These are phyloP conservation scores for Porites cylindrica DNA, from an alignment of 92 coral and sea anemone species.

Conservation along the genomic window DNA sequence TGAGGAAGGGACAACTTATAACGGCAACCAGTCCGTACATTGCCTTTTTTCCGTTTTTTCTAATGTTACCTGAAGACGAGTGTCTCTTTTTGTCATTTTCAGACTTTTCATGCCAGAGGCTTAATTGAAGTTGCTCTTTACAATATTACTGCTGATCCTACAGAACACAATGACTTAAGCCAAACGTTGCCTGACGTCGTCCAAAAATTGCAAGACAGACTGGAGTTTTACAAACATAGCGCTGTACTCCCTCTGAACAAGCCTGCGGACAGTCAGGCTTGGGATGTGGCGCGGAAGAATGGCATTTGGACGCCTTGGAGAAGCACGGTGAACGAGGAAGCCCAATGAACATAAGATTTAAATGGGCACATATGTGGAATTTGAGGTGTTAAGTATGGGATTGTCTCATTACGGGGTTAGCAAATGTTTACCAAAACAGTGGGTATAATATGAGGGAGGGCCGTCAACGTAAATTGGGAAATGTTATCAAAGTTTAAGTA, in stretches of 20 bases:
- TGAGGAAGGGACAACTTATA: too few relatives aligned
- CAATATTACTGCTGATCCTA: constrained; percentile 89
- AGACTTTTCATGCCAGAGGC: constrained; percentile 20
- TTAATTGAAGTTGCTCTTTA: constrained; percentile 73
- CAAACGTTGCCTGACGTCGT: constrained; percentile 72
- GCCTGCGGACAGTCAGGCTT: constrained; percentile 70
- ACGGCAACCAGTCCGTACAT: too few relatives aligned
- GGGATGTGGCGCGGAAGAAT: constrained; percentile 58
- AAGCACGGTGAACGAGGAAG: not conserved
- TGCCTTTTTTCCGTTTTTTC: too few relatives aligned
- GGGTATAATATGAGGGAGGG: too few relatives aligned
- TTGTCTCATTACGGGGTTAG: too few relatives aligned
- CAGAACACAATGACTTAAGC: constrained; percentile 76
- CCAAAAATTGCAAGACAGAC: constrained; percentile 59
- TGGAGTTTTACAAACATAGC: constrained; percentile 60
- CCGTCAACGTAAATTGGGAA: too few relatives aligned
- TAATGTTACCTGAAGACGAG: too few relatives aligned
- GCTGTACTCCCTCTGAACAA: constrained; percentile 72
- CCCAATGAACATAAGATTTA: not conserved
- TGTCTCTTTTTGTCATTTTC: not conserved
- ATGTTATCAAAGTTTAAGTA: too few relatives aligned
- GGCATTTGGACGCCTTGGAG: constrained; percentile 88
- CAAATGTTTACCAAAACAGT: too few relatives aligned
- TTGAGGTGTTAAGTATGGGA: too few relatives aligned
- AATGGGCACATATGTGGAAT: not conserved